Evolutionary conservation across 2,797 vertebrate genomes (phyloP).

Genomic region (Girardinus metallicus): DNA sequence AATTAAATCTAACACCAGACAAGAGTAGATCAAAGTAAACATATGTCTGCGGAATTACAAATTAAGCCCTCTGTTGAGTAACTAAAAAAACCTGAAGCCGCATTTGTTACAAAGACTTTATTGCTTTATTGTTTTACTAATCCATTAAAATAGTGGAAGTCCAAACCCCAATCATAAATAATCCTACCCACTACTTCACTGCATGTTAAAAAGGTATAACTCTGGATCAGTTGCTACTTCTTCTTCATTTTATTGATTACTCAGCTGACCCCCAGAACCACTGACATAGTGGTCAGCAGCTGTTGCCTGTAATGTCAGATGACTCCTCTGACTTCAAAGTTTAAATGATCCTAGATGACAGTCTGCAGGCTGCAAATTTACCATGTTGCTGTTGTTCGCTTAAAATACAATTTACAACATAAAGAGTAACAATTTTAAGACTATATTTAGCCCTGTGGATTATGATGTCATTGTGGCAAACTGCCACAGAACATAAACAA

Average conservation of each 20-base stretch:
- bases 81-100: neutral
- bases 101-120: neutral
- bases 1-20: neutral
- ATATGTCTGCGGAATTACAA: neutral
- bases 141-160: neutral
- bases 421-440: constrained; percentile 38
- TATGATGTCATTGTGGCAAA: constrained; percentile 35
- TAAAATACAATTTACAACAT: constrained; percentile 16
- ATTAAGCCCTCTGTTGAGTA: neutral
- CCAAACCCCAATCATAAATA: neutral
- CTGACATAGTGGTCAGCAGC: neutral
- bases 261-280: neutral
- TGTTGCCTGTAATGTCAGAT: neutral
- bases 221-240: neutral
- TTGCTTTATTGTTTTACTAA: neutral
- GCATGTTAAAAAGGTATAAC: neutral
- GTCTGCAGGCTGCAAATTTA: constrained; percentile 7
- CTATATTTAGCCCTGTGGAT: constrained; percentile 34
- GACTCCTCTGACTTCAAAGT: constrained; percentile 31
- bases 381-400: constrained; percentile 15
- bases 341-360: constrained; percentile 31
- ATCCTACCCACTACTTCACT: neutral
- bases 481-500: constrained; percentile 39
- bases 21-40: neutral
- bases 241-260: neutral